phyloP scores from a whole-genome alignment of 2,888 invertebrate genomes.

The Xanthostigma xanthostigma region DNA sequence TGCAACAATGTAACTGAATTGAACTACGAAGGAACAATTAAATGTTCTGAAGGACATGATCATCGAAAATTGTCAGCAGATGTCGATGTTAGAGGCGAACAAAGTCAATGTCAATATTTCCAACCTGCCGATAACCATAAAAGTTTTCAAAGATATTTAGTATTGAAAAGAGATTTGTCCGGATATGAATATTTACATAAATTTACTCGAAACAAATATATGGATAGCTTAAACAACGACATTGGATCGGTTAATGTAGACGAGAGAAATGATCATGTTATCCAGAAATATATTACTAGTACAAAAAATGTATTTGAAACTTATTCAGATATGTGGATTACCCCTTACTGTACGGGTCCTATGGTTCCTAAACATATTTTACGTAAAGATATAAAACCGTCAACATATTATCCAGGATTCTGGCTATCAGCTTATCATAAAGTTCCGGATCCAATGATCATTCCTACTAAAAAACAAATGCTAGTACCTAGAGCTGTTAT shows the following conservation, averaged over 20 bases:
- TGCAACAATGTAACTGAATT: not conserved
- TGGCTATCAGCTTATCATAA: not conserved
- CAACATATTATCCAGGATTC: not conserved
- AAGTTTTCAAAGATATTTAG: not conserved
- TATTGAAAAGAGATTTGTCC: not conserved
- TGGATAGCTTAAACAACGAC: not conserved
- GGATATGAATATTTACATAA: not conserved
- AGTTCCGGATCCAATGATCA: not conserved
- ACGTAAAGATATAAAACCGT: not conserved
- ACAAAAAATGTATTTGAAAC: not conserved
- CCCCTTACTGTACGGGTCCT: not conserved
- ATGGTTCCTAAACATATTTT: not conserved
- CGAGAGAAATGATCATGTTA: not conserved
- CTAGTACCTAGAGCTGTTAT: not conserved
- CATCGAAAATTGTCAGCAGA: not conserved
- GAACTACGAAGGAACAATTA: conserved; percentile 1
- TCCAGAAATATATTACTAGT: not conserved
- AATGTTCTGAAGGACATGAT: not conserved
- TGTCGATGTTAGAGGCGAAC: not conserved
- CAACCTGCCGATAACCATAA: not conserved
- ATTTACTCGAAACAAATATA: not conserved
- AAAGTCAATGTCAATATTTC: not conserved
- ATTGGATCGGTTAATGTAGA: not conserved
- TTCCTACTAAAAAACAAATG: no score
- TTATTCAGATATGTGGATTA: not conserved